A percentile compares a stretch with the other conserved stretches of the same genome.
Evolutionary conservation across 2,113 vertebrate species (phyloP).

Genomic region (Chaenogobius annularis): DNA sequence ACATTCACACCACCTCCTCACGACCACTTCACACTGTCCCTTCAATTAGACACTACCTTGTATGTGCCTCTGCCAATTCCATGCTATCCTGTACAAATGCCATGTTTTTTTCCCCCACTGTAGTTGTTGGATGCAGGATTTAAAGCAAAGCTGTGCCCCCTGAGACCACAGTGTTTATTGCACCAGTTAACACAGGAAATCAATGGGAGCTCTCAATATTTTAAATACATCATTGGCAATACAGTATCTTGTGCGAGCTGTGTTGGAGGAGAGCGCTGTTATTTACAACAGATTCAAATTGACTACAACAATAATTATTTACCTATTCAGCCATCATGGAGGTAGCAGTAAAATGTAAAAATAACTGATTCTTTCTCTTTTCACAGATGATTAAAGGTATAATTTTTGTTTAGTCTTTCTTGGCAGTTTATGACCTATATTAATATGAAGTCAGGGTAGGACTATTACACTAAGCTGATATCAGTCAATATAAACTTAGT

Average conservation of each 20-base stretch:
- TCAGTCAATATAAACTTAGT: too few species aligned
- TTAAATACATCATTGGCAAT: constrained; percentile 36
- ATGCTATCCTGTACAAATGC: background rate
- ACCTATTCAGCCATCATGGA: background rate
- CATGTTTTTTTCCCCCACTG: background rate
- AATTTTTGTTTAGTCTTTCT: background rate
- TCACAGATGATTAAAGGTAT: too few species aligned
- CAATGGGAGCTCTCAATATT: constrained; percentile 49
- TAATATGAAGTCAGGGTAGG: background rate
- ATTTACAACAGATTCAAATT: background rate
- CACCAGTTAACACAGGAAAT: constrained; percentile 54
- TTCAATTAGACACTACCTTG: constrained; percentile 30
- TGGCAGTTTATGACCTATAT: background rate
- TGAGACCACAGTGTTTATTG: constrained; percentile 49
- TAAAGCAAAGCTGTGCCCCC: constrained; percentile 3
- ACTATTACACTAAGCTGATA: too few species aligned
- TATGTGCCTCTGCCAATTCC: constrained; percentile 27
- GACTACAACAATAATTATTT: background rate
- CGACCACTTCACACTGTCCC: background rate
- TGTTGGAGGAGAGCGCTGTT: constrained; percentile 3
- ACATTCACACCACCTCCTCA: constrained; percentile 37
- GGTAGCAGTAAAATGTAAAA: background rate
- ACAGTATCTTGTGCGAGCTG: constrained; percentile 18
- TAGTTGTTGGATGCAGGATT: background rate
- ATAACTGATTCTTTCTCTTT: background rate